These are phyloP conservation scores for Aethes cnicana DNA, from an alignment of 2,888 invertebrate genomes.

Conservation along the genomic window DNA sequence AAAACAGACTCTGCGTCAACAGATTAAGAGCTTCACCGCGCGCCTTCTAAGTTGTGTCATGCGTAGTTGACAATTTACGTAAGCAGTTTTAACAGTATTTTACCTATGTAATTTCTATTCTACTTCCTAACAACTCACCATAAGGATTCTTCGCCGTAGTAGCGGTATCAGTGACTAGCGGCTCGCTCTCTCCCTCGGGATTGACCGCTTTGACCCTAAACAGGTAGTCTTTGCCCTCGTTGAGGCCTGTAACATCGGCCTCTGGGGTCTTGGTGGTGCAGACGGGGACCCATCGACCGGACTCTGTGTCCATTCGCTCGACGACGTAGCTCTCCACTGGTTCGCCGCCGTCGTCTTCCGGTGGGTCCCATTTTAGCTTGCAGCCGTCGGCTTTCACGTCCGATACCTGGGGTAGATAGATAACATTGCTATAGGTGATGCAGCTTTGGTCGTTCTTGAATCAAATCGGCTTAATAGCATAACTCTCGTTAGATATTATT, in stretches of 20 bases:
- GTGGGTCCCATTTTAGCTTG: constrained; percentile 97
- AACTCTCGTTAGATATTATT: too few relatives aligned
- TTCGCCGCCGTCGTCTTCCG: constrained; percentile 97
- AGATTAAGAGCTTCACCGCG: too few relatives aligned
- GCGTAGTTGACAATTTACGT: too few relatives aligned
- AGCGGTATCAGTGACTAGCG: constrained; percentile 94
- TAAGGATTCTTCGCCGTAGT: constrained; percentile 98
- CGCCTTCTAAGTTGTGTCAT: too few relatives aligned
- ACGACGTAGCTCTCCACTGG: constrained; percentile 97
- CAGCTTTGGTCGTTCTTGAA: too few relatives aligned
- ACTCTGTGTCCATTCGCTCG: constrained; percentile 97
- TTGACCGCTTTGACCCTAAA: constrained; percentile 99
- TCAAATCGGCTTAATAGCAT: too few relatives aligned
- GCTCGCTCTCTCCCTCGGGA: constrained; percentile 97
- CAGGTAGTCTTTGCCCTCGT: constrained; percentile 98
- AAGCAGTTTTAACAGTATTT: too few relatives aligned
- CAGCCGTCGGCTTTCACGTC: constrained; percentile 96
- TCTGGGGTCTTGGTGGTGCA: constrained; percentile 87
- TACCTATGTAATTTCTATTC: too few relatives aligned
- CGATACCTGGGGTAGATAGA: constrained; percentile 81
- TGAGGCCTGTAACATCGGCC: constrained; percentile 93
- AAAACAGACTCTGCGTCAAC: too few relatives aligned
- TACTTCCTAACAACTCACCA: constrained; percentile 84
- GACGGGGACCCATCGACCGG: constrained; percentile 96
- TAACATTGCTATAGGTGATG: too few relatives aligned